Conservation (phyloP, 2,888 invertebrate species). For the Pristionchus exspectatus region DNA sequence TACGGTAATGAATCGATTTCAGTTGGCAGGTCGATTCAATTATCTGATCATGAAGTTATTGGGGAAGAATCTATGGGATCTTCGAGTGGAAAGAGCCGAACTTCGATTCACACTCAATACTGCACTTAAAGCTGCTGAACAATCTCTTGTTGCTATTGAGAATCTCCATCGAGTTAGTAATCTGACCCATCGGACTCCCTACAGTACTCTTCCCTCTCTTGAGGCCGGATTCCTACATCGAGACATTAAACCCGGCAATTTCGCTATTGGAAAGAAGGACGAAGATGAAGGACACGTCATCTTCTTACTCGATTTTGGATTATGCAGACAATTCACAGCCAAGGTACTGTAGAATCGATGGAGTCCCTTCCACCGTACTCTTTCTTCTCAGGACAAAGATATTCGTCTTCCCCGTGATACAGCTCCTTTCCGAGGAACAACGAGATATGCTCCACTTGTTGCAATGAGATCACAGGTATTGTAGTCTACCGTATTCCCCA, state of each 20-base stretch:
- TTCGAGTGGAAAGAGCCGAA: slow-evolving; percentile 63
- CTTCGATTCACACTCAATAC: slow-evolving; percentile 59
- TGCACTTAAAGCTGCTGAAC: slow-evolving; percentile 61
- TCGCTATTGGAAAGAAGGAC: slow-evolving; percentile 67
- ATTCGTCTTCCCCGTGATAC: slow-evolving; percentile 65
- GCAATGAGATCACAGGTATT: slow-evolving; percentile 61
- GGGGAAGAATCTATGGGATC: slow-evolving; percentile 73
- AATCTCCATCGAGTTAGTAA: slow-evolving; percentile 64
- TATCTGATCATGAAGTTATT: slow-evolving; percentile 73
- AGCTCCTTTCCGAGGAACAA: slow-evolving; percentile 74
- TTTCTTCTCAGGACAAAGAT: slow-evolving; percentile 59
- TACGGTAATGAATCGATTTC: neutral
- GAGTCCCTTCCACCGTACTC: neutral
- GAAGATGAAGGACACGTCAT: slow-evolving; percentile 67
- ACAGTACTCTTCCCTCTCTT: slow-evolving; percentile 39
- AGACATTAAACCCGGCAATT: slow-evolving; percentile 72
- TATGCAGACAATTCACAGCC: slow-evolving; percentile 67
- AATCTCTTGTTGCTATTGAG: slow-evolving; percentile 62
- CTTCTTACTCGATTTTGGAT: slow-evolving; percentile 74
- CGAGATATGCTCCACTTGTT: slow-evolving; percentile 71
- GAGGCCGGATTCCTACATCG: slow-evolving; percentile 73
- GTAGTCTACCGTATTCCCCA: neutral
- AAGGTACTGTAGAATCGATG: neutral
- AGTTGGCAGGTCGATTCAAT: slow-evolving; percentile 62
- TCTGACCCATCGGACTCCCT: neutral